These are phyloP conservation scores for Montipora capricornis DNA, from an alignment of 64 coral and sea anemone species.

Conservation along the genomic window DNA sequence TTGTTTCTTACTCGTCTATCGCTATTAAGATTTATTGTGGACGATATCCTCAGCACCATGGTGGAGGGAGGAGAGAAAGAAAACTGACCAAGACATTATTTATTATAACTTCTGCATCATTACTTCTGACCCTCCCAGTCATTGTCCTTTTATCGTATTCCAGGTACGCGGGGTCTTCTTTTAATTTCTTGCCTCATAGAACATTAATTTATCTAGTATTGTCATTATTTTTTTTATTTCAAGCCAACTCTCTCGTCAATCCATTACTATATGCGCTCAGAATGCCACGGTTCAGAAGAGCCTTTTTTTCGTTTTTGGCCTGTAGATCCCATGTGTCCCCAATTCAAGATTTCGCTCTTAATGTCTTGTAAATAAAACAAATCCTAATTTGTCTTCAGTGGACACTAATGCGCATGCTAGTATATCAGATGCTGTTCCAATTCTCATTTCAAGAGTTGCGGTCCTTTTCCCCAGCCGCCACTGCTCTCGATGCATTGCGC, in stretches of 20 bases:
- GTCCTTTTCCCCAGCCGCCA: too few relatives aligned
- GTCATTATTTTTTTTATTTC: background rate
- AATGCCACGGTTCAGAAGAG: background rate
- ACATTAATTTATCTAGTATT: background rate
- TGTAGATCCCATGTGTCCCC: too few relatives aligned
- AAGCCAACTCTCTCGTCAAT: background rate
- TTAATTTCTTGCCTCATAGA: background rate
- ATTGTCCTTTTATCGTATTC: background rate
- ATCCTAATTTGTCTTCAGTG: too few relatives aligned
- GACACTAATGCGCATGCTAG: too few relatives aligned
- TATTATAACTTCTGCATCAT: background rate
- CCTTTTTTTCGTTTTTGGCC: background rate
- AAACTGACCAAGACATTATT: background rate
- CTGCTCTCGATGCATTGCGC: too few relatives aligned
- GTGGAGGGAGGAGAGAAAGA: background rate
- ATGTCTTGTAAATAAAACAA: too few relatives aligned
- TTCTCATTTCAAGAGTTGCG: too few relatives aligned
- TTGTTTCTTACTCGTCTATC: background rate
- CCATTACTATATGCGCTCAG: background rate
- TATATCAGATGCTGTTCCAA: too few relatives aligned
- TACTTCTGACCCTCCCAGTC: background rate
- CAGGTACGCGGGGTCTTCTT: background rate
- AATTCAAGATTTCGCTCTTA: too few relatives aligned
- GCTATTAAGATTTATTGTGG: background rate
- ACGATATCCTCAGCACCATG: conserved; percentile 6